Evolutionary conservation across 2,888 invertebrate genomes (phyloP), one percentile per base, ranked within the genome.

Genomic region (Nematopogon swammerdamellus): DNA sequence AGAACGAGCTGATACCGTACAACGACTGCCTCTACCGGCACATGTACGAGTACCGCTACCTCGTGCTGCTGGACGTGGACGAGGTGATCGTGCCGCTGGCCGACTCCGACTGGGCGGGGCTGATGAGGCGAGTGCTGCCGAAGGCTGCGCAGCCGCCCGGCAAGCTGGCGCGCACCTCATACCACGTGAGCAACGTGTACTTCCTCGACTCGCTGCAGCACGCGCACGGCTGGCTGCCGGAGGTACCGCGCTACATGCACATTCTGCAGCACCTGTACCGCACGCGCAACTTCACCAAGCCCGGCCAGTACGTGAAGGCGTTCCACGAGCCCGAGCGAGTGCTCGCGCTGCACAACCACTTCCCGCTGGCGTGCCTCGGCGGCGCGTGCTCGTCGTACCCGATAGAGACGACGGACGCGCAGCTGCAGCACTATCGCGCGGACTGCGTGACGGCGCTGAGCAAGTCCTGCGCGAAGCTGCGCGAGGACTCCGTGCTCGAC

Each of bases 11-110:
- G 52, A 92, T 97, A 59, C 95, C 96, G 11, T 97, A 97, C 81
- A 97, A 97, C 70, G 97, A 97, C 70, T 97, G 97, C 64, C 82
- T 97, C 49, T 96, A 96, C 76, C 89, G 92, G 66, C 91, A 96
- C 66, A 85, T 96, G 80, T 92, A 95, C 68, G 83, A 88, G 56
- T 96, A 95, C 71, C 86, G 91, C 55, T 94, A 92, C 73, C 88
- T 95, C 49, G 92, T 92, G n/a, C 79, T 97, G 52, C 80, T 96
- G 49, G 97, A 97, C 68, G 91, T 94, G 56, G 97, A 97, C 72
- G 97, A 97, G 72, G 91, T 95, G 50, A 95, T 97, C 59, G 93
- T 97, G 86, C 96, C 96, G 6, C 77, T 90, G 57, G 84, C 87
- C 58, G 85, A 86, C 60, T 65, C 65, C 16, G 83, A 84, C 54